Conservation (phyloP, 2,113 vertebrate genomes). For the Mungos mungo region DNA sequence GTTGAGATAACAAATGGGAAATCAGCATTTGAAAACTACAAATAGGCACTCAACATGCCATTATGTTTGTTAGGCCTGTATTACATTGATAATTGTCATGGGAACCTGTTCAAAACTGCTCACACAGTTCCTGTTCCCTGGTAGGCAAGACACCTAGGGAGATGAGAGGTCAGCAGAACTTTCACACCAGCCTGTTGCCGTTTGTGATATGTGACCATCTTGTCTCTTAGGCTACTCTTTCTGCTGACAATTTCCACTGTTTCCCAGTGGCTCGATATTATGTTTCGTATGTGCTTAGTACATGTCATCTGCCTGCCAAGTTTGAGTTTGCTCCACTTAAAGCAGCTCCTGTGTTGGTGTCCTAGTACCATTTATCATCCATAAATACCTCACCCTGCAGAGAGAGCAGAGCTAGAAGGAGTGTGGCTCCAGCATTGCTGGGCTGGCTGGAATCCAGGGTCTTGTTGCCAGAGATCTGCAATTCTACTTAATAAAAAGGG, state of each 20-base stretch:
- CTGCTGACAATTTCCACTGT: not conserved
- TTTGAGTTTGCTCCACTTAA: not conserved
- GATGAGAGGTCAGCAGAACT: not conserved
- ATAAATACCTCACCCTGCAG: constrained; percentile 26
- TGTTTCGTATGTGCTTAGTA: not conserved
- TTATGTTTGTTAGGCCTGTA: not conserved
- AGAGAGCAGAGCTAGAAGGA: constrained; percentile 36
- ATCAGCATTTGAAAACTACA: not conserved
- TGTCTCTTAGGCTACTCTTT: not conserved
- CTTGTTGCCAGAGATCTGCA: constrained; percentile 26
- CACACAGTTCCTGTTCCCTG: not conserved
- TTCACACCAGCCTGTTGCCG: not conserved
- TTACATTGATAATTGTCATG: not conserved
- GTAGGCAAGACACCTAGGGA: not conserved
- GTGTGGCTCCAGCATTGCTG: not conserved
- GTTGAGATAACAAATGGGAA: not conserved
- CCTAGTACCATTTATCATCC: constrained; percentile 32
- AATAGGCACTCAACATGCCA: not conserved
- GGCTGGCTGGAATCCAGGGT: constrained; percentile 59
- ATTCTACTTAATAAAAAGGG: constrained; percentile 38
- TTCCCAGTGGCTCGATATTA: not conserved
- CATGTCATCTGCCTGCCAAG: constrained; percentile 19
- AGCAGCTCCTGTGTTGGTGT: not conserved
- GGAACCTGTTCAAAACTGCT: not conserved
- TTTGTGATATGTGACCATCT: not conserved